Conservation (phyloP, 2,113 vertebrate species). For the Melanocharis versteri region DNA sequence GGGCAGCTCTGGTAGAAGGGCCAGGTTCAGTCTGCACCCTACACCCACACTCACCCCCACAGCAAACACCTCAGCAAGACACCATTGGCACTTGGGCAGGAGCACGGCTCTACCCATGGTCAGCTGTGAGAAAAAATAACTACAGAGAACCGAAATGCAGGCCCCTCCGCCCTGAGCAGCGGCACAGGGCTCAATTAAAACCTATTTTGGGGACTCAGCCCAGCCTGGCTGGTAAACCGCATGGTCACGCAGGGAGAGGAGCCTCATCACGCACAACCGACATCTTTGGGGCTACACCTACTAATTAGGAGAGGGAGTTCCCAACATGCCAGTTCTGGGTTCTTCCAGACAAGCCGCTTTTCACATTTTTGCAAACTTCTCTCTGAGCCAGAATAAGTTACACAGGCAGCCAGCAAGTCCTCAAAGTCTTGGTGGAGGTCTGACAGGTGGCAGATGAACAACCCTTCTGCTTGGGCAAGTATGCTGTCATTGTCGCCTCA, state of each 20-base stretch:
- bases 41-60: neutral
- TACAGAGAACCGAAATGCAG: neutral
- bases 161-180: neutral
- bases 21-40: neutral
- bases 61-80: neutral
- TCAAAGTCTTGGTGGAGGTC: neutral
- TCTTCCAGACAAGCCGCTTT: neutral
- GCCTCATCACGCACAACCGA: neutral
- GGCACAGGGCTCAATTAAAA: neutral
- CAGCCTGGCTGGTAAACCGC: neutral
- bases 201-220: neutral
- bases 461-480: neutral
- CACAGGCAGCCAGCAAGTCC: neutral
- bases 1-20: neutral
- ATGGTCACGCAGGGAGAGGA: neutral
- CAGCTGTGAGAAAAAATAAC: neutral
- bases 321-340: neutral
- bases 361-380: neutral
- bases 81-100: neutral
- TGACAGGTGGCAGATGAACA: neutral
- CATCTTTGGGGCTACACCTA: neutral
- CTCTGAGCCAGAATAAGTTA: neutral
- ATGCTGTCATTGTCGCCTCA: accelerated
- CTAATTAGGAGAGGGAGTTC: slow-evolving; percentile 43
- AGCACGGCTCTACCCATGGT: neutral